These are phyloP conservation scores for Caenorhabditis elegans DNA, from an alignment of 1,140 invertebrate species.

Conservation along the genomic window DNA sequence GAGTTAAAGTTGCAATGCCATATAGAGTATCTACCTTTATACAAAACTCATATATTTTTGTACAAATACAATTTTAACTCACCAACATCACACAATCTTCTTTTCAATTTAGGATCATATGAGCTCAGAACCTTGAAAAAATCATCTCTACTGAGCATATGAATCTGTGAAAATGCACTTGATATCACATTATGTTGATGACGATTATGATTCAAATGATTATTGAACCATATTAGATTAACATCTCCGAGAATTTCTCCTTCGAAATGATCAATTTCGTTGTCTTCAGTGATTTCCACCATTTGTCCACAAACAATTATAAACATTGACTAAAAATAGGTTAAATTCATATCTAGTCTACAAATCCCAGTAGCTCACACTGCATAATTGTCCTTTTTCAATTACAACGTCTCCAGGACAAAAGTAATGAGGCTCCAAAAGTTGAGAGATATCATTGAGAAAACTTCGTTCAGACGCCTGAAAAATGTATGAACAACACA, in stretches of 20 bases:
- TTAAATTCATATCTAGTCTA: background rate
- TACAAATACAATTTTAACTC: too few relatives aligned
- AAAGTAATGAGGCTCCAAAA: background rate
- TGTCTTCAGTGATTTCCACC: background rate
- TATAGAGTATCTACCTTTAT: too few relatives aligned
- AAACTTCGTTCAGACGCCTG: background rate
- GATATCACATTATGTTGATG: background rate
- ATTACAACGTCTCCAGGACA: slow-evolving; percentile 16
- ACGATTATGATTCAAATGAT: slow-evolving; percentile 9
- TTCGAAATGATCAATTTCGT: background rate
- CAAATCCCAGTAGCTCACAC: background rate
- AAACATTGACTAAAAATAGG: background rate
- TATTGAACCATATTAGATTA: slow-evolving; percentile 18
- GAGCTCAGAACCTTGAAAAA: slow-evolving; percentile 23
- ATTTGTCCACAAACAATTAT: slow-evolving; percentile 9
- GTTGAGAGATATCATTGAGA: background rate
- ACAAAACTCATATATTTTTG: too few relatives aligned
- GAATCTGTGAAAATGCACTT: slow-evolving; percentile 3
- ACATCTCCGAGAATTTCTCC: slow-evolving; percentile 13
- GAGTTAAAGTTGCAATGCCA: too few relatives aligned
- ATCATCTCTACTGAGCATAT: slow-evolving; percentile 21
- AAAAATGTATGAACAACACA: too few relatives aligned
- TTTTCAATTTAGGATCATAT: background rate
- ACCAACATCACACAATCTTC: slow-evolving; percentile 7
- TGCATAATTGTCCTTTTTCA: slow-evolving; percentile 11